Conservation (phyloP, 1,140 invertebrate genomes). For the Saxidomus purpurata region DNA sequence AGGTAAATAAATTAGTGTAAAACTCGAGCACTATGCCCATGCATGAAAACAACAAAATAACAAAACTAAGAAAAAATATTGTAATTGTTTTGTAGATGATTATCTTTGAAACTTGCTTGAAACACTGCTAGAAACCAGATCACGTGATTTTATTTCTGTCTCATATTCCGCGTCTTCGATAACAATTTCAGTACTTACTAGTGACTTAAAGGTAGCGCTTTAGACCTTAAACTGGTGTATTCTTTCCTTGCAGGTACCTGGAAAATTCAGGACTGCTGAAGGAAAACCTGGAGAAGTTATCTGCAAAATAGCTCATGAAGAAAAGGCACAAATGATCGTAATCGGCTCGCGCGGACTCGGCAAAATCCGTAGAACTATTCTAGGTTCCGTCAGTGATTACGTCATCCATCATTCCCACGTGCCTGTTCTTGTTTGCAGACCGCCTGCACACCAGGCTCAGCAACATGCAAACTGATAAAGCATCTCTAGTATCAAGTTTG, state of each 20-base stretch:
- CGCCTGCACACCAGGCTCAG: background rate
- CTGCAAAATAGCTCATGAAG: slow-evolving; percentile 69
- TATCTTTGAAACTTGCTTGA: background rate
- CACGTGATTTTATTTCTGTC: background rate
- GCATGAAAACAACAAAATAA: too few relatives aligned
- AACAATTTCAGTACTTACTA: background rate
- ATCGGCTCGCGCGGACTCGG: slow-evolving; percentile 71
- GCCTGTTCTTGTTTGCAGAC: slow-evolving; percentile 69
- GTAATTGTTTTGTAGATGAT: too few relatives aligned
- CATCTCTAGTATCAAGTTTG: too few relatives aligned
- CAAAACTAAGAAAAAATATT: too few relatives aligned
- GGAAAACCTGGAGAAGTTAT: slow-evolving; percentile 75
- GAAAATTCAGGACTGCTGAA: slow-evolving; percentile 35
- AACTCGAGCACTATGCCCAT: too few relatives aligned
- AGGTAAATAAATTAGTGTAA: too few relatives aligned
- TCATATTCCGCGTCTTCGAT: background rate
- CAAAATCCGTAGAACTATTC: slow-evolving; percentile 69
- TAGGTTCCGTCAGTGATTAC: slow-evolving; percentile 78
- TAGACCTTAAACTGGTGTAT: background rate
- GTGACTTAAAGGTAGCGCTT: background rate
- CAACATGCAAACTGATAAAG: too few relatives aligned
- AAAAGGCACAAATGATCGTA: slow-evolving; percentile 70
- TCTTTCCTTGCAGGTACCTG: slow-evolving; percentile 6
- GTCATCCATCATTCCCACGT: slow-evolving; percentile 72
- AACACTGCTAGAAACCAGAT: background rate